Percentiles rank a stretch among this genome's conserved stretches.
Conservation (phyloP, 2,888 invertebrate genomes). For the Trissolcus japonicus region DNA sequence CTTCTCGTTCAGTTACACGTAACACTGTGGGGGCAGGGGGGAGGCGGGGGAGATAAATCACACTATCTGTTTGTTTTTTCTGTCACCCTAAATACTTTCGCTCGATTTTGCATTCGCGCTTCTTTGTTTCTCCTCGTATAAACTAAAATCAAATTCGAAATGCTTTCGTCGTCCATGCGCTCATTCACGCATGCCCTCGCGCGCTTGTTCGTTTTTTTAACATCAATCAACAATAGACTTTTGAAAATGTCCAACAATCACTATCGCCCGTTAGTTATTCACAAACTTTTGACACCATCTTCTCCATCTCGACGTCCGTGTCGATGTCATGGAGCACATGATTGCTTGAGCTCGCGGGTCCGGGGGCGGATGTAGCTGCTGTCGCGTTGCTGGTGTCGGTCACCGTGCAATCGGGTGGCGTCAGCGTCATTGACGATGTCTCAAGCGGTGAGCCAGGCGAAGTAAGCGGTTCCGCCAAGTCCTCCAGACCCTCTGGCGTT, state of each 20-base stretch:
- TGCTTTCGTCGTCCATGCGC: slow-evolving; percentile 16
- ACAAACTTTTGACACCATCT: slow-evolving; percentile 84
- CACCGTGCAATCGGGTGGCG: slow-evolving; percentile 65
- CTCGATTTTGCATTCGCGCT: slow-evolving; percentile 7
- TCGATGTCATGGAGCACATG: slow-evolving; percentile 77
- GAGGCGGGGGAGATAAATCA: background rate
- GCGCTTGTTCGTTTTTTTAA: slow-evolving; percentile 25
- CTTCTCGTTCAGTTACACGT: background rate
- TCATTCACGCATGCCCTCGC: slow-evolving; percentile 18
- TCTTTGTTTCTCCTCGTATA: background rate
- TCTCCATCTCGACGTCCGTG: slow-evolving; percentile 86
- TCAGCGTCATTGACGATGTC: slow-evolving; percentile 69
- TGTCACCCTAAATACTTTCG: slow-evolving; percentile 6
- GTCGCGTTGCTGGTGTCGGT: slow-evolving; percentile 63
- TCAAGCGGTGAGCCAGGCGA: slow-evolving; percentile 75
- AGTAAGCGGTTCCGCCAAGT: slow-evolving; percentile 80
- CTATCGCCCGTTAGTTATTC: slow-evolving; percentile 77
- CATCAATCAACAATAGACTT: slow-evolving; percentile 70
- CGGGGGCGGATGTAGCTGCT: slow-evolving; percentile 60
- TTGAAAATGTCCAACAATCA: slow-evolving; percentile 76
- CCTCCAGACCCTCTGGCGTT: slow-evolving; percentile 86
- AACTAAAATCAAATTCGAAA: slow-evolving; percentile 11
- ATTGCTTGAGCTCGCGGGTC: slow-evolving; percentile 60
- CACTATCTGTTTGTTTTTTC: background rate
- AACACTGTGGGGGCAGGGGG: background rate